phyloP scores from a whole-genome alignment of 2,113 vertebrate species.

The Oreocharis arfaki region DNA sequence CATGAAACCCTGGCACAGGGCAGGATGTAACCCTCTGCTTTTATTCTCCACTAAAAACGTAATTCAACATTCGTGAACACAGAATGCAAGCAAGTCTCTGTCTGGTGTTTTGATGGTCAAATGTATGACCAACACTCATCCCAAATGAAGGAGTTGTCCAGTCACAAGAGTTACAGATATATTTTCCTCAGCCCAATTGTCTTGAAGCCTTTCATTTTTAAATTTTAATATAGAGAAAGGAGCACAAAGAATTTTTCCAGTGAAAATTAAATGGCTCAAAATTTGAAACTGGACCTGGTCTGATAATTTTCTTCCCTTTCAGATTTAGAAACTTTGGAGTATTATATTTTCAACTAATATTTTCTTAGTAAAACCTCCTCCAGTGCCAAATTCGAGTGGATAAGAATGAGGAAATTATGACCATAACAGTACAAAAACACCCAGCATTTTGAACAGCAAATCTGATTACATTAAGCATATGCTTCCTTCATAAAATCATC shows the following conservation, averaged over 20 bases:
- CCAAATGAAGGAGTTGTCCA: background rate
- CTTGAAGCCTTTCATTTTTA: background rate
- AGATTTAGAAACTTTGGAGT: background rate
- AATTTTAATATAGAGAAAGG: background rate
- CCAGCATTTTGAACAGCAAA: background rate
- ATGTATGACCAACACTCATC: background rate
- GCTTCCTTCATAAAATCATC: background rate
- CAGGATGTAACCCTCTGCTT: background rate
- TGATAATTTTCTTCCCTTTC: background rate
- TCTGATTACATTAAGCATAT: background rate
- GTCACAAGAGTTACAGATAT: background rate
- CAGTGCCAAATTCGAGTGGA: background rate
- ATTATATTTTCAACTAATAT: background rate
- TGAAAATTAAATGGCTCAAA: background rate
- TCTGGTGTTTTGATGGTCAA: background rate
- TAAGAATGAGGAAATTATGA: background rate
- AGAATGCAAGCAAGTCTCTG: background rate
- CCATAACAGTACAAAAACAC: background rate
- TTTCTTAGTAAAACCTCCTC: background rate
- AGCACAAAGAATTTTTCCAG: background rate
- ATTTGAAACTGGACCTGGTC: background rate
- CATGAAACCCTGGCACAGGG: rapidly evolving
- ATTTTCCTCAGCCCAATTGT: background rate
- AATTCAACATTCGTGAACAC: background rate
- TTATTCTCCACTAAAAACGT: background rate